A percentile compares a stretch with the other conserved stretches of the same genome.
These are phyloP conservation scores for Tiliacea aurago DNA, from an alignment of 2,888 invertebrate genomes.

Conservation along the genomic window DNA sequence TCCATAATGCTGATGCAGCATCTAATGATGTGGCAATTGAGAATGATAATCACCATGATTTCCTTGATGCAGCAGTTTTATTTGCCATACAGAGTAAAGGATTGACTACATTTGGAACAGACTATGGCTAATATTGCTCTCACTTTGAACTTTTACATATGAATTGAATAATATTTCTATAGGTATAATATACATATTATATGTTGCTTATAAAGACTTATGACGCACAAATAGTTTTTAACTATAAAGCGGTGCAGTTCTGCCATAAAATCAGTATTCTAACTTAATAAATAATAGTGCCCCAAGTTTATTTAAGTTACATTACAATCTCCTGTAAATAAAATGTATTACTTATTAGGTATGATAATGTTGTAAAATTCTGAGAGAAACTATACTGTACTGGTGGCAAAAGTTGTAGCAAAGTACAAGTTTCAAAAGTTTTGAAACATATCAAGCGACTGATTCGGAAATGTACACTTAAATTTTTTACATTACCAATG, in stretches of 20 bases:
- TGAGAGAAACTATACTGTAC: conserved; percentile 49
- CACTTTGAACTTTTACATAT: conserved; percentile 2
- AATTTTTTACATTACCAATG: conserved; percentile 52
- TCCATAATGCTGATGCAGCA: conserved; percentile 25
- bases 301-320: conserved; percentile 36
- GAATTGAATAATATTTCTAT: conserved; percentile 40
- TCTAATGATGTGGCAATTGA: conserved; percentile 21
- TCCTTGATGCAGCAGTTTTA: conserved; percentile 93
- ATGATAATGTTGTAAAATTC: conserved; percentile 48
- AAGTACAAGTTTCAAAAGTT: conserved; percentile 75
- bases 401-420: conserved; percentile 62
- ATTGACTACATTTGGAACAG: conserved; percentile 88
- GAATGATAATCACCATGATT: conserved; percentile 86
- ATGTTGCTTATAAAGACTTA: conserved; percentile 63
- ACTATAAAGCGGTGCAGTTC: conserved; percentile 48
- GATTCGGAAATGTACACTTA: conserved; percentile 64
- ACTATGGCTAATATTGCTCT: conserved; percentile 81
- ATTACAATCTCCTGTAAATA: conserved; percentile 59
- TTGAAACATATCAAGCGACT: conserved; percentile 74
- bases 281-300: conserved; percentile 53
- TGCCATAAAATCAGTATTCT: conserved; percentile 69
- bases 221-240: conserved; percentile 62
- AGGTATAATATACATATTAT: conserved; percentile 30
- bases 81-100: conserved; percentile 94
- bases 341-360: conserved; percentile 54